Evolutionary conservation across 2,797 vertebrate species (phyloP).

Genomic region (Pseudochirops corinnae): DNA sequence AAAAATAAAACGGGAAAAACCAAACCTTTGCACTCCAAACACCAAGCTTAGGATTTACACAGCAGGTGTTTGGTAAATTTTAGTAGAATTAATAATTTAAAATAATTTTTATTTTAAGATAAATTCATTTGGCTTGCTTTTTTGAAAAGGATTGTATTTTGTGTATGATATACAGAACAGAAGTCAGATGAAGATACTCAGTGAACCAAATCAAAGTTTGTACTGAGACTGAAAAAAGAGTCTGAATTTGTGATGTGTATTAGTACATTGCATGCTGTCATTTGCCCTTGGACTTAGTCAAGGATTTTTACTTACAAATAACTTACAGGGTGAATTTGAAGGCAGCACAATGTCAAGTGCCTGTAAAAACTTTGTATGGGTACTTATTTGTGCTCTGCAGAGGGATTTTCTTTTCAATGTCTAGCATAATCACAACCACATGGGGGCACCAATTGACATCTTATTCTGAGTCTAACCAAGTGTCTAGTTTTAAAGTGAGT

Average conservation of each 20-base stretch:
- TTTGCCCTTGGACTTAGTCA: constrained; percentile 13
- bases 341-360: constrained; percentile 24
- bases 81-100: not conserved
- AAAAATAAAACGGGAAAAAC: not conserved
- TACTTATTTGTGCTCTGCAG: not conserved
- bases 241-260: not conserved
- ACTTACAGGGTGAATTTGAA: constrained; percentile 24
- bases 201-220: constrained; percentile 4
- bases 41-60: not conserved
- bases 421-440: constrained; percentile 80
- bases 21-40: not conserved
- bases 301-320: constrained; percentile 7
- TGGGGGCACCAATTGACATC: constrained; percentile 83
- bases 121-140: not conserved
- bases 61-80: not conserved
- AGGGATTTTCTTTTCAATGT: constrained; percentile 52
- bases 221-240: not conserved
- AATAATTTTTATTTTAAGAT: constrained; percentile 8
- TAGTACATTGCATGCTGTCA: not conserved
- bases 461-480: constrained; percentile 69
- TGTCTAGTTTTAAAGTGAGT: constrained; percentile 58
- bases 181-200: constrained; percentile 28
- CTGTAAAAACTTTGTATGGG: not conserved
- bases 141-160: constrained; percentile 45
- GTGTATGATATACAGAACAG: not conserved